Evolutionary conservation across 2,888 invertebrate genomes (phyloP), one percentile per base, ranked within the genome.

Genomic region (Stenichneumon culpator): DNA sequence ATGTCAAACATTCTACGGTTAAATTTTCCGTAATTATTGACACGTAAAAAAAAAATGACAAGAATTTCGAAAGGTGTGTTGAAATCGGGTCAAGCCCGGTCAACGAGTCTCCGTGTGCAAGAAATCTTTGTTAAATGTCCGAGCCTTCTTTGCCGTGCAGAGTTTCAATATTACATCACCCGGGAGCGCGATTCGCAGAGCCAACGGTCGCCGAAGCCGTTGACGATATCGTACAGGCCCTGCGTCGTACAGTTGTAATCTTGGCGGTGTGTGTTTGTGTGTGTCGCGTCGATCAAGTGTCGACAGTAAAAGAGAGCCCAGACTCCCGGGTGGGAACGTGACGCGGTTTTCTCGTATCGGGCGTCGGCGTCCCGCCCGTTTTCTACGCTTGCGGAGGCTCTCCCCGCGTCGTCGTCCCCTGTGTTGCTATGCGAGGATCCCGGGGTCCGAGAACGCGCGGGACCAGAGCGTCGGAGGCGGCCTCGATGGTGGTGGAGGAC

Each of bases 371-470:
- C 86, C 82, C 83, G 86, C 86, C 86, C 25, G 80, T 86, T 86
- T 86, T 86, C 83, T 86, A 82, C 79, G 77, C 83, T 83, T 44
- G 72, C 36, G 68, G 57, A 44, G 69, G 32, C 69, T 22, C 52
- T 68, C 57, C 70, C 25, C 74, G 82, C 69, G 60, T 70, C 60
- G 79, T 70, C 69, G 60, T 75, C 57, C 67, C 75, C 72, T 63
- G 86, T 86, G 86, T 86, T 86, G 86, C 86, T 86, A 86, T 86
- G 86, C 86, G 83, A 86, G 72, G 77, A 86, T 77, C 60, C 72
- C 70, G 57, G 25, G 44, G 72, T 65, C 63, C 60, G 60, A 44
- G 78, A 75, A 39, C 74, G 81, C 68, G 78, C 74, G 84, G 79
- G 79, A 77, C 77, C 80, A 54, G 77, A 44, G 78, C 60, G 60